Base-by-base conservation (phyloP, 1,140 invertebrate genomes). In the Polyergus mexicanus region DNA sequence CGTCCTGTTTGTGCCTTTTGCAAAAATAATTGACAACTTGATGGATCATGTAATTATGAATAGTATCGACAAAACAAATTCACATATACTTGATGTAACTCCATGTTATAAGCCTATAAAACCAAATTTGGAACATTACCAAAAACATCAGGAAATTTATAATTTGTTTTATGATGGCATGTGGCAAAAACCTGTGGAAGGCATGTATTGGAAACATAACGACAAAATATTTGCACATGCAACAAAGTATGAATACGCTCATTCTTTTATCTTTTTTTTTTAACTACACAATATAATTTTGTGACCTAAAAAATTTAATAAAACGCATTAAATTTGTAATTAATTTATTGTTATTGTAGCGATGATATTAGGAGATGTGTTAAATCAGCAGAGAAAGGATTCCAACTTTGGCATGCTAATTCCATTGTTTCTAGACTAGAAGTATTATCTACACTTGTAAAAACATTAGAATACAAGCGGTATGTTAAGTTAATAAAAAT, bases 81-180 rank as follows among this genome's bases (percentile, higher is more conserved):
- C 3, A 10, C 3, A 51, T 51, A 3, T 19, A 19, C 0, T 4
- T 1, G 16, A 51, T 51, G 19, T 51, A 51, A 1, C 4, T 5
- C 47, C 16, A 51, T 4, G 11, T 47, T 13, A 13, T 47, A 47
- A 47, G 2, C 3, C 3, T 47, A 16, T 47, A 47, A 47, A 47
- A 47, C 2, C 4, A 47, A 0, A 4, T 47, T 13, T 11, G 3
- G 11, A 47, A 47, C 1, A 47, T 0, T 47, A 8, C 41, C 1
- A 0, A 47, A 0, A 47, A 47, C 13, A 3, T 47, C 6, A 6
- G n/a, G 7, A 7, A 8, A n/a, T 44, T 54, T 28, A 11, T 10
- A 32, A 76, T 32, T 19, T 76, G 5, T 76, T 63, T 76, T 76
- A 63, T 63, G 19, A 76, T 32, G 58, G 38, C 38, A 44, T 11